Percentiles rank a stretch among this genome's conserved stretches.
These are phyloP conservation scores for Ormyrus labotus DNA, from an alignment of 2,888 invertebrate genomes.

Conservation along the genomic window DNA sequence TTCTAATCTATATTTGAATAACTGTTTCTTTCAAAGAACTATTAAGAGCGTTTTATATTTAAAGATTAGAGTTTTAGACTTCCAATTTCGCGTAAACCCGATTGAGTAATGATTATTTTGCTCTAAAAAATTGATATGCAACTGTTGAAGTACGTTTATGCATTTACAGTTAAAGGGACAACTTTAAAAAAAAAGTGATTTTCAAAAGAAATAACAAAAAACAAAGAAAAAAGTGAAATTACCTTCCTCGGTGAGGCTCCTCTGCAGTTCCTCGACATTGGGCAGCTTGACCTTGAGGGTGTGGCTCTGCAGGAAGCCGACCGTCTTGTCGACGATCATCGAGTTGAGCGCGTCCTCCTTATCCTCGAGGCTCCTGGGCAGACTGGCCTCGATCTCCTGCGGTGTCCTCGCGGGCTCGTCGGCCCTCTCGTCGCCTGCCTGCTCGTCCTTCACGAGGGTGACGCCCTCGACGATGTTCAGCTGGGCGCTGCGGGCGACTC, in stretches of 20 bases:
- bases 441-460: conserved; percentile 82
- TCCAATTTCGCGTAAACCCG: too few relatives aligned
- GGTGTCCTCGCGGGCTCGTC: conserved; percentile 77
- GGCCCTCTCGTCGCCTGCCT: conserved; percentile 60
- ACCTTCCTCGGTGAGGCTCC: conserved; percentile 80
- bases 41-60: too few relatives aligned
- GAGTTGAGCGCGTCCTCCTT: conserved; percentile 84
- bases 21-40: too few relatives aligned
- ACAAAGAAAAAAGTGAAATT: conserved; percentile 54
- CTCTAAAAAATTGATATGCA: too few relatives aligned
- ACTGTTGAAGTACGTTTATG: too few relatives aligned
- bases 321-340: conserved; percentile 85
- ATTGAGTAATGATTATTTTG: too few relatives aligned
- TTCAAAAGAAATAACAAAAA: background rate
- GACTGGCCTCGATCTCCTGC: conserved; percentile 82
- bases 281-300: conserved; percentile 89
- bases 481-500: conserved; percentile 81
- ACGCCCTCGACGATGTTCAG: conserved; percentile 85
- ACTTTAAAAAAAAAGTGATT: background rate
- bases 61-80: too few relatives aligned
- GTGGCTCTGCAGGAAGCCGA: conserved; percentile 86
- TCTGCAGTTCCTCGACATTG: conserved; percentile 80
- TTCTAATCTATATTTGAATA: too few relatives aligned
- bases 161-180: too few relatives aligned
- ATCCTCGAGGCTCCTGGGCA: conserved; percentile 86